Conservation (phyloP, 1,140 invertebrate genomes). For the Chionoecetes opilio region DNA sequence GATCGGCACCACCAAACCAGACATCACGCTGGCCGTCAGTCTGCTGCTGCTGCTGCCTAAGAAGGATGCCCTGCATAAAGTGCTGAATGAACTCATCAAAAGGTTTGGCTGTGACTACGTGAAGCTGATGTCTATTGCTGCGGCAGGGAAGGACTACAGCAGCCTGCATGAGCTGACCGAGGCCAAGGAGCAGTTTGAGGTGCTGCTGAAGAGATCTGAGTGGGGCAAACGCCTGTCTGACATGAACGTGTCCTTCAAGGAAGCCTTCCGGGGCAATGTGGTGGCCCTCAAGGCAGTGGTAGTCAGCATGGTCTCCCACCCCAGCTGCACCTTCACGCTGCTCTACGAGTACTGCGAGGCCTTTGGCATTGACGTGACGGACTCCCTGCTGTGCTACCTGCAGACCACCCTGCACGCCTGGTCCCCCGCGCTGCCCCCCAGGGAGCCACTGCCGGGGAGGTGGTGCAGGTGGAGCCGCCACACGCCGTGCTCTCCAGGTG, state of each 20-base stretch:
- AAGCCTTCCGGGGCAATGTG: conserved; percentile 74
- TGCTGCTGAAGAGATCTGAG: conserved; percentile 69
- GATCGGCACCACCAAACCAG: conserved; percentile 64
- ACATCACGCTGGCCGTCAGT: conserved; percentile 69
- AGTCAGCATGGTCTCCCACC: conserved; percentile 61
- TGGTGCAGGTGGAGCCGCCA: conserved; percentile 68
- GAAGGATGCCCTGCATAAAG: conserved; percentile 67
- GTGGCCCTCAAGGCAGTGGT: conserved; percentile 67
- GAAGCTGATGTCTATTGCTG: conserved; percentile 64
- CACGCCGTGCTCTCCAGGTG: conserved; percentile 55
- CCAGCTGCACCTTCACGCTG: conserved; percentile 70
- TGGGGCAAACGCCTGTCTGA: conserved; percentile 78
- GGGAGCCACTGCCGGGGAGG: background rate
- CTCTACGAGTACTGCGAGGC: conserved; percentile 77
- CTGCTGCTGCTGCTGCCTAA: conserved; percentile 69
- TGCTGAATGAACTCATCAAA: conserved; percentile 77
- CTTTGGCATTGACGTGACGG: conserved; percentile 70
- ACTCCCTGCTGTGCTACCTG: conserved; percentile 75
- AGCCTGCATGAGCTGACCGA: conserved; percentile 69
- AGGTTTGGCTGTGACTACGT: conserved; percentile 79
- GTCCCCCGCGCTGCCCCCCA: conserved; percentile 60
- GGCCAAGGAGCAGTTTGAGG: conserved; percentile 71
- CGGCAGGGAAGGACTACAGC: conserved; percentile 75
- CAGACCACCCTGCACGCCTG: conserved; percentile 61
- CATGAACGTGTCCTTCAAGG: conserved; percentile 77